Evolutionary conservation across 2,888 invertebrate genomes (phyloP).

Genomic region (Diarsia brunnea): DNA sequence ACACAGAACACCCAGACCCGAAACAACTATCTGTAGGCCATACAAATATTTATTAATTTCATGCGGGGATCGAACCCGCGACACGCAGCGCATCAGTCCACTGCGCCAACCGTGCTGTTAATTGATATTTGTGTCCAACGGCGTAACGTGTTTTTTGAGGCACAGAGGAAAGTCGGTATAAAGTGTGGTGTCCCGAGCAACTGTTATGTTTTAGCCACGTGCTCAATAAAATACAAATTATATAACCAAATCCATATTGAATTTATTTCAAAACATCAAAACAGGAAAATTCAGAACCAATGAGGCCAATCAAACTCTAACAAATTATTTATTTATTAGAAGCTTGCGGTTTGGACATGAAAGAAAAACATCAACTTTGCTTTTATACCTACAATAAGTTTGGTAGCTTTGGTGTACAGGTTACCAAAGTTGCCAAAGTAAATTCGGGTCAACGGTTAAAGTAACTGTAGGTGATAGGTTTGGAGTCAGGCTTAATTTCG

Average conservation of each 20-base stretch:
- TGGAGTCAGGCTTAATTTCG: constrained; percentile 3
- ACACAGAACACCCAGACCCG: too few relatives aligned
- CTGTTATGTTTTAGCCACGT: too few relatives aligned
- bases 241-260: neutral
- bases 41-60: too few relatives aligned
- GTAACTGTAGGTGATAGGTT: constrained; percentile 19
- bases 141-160: too few relatives aligned
- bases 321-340: constrained; percentile 21
- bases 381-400: constrained; percentile 21
- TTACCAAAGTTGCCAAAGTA: constrained; percentile 37
- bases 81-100: too few relatives aligned
- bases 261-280: neutral
- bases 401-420: constrained; percentile 27
- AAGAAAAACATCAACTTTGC: constrained; percentile 40
- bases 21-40: too few relatives aligned
- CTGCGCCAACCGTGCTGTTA: too few relatives aligned
- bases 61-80: too few relatives aligned
- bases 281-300: constrained; percentile 12
- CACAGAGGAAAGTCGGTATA: too few relatives aligned
- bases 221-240: neutral
- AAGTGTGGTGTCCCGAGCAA: too few relatives aligned
- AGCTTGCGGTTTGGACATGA: constrained; percentile 27
- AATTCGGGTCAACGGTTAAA: constrained; percentile 30
- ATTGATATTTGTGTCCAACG: too few relatives aligned
- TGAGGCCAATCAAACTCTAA: constrained; percentile 17